These are phyloP conservation scores for Lithobius niger DNA, from an alignment of 1,140 invertebrate genomes.

Conservation along the genomic window DNA sequence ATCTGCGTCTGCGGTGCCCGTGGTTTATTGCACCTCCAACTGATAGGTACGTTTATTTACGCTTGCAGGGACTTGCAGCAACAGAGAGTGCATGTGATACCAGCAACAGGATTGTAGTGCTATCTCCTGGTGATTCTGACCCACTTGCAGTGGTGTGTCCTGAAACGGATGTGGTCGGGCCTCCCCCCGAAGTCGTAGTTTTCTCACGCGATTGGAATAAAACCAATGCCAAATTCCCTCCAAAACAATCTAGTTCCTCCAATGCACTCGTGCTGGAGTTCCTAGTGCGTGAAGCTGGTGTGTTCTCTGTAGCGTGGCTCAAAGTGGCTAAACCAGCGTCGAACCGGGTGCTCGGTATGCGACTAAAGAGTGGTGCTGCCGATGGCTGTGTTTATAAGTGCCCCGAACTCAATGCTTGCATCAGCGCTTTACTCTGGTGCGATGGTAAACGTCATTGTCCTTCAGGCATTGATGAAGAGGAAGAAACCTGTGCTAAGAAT, in stretches of 20 bases:
- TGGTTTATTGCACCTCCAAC: slow-evolving; percentile 3
- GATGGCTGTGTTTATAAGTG: slow-evolving; percentile 43
- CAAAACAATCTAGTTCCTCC: not conserved
- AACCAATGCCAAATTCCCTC: slow-evolving; percentile 1
- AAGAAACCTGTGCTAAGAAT: slow-evolving; percentile 51
- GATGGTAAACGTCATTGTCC: slow-evolving; percentile 66
- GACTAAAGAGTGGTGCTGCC: not conserved
- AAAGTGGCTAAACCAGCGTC: not conserved
- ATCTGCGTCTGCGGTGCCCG: slow-evolving; percentile 26
- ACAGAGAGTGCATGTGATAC: slow-evolving; percentile 34
- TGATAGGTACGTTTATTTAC: slow-evolving; percentile 3
- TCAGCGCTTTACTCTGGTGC: slow-evolving; percentile 69
- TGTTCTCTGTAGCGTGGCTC: not conserved
- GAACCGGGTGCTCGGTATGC: not conserved
- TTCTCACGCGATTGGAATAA: slow-evolving; percentile 9
- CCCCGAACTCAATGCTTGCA: slow-evolving; percentile 77
- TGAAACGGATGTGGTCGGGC: slow-evolving; percentile 1
- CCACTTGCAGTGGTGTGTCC: slow-evolving; percentile 18
- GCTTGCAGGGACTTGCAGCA: slow-evolving; percentile 6
- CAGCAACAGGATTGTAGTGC: slow-evolving; percentile 17
- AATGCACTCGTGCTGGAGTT: slow-evolving; percentile 10
- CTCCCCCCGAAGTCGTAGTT: slow-evolving; percentile 4
- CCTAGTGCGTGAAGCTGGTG: slow-evolving; percentile 2
- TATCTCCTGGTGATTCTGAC: slow-evolving; percentile 17
- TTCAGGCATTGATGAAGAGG: slow-evolving; percentile 65